Evolutionary conservation across 2,113 vertebrate species (phyloP).

Genomic region (Cottus gobio): DNA sequence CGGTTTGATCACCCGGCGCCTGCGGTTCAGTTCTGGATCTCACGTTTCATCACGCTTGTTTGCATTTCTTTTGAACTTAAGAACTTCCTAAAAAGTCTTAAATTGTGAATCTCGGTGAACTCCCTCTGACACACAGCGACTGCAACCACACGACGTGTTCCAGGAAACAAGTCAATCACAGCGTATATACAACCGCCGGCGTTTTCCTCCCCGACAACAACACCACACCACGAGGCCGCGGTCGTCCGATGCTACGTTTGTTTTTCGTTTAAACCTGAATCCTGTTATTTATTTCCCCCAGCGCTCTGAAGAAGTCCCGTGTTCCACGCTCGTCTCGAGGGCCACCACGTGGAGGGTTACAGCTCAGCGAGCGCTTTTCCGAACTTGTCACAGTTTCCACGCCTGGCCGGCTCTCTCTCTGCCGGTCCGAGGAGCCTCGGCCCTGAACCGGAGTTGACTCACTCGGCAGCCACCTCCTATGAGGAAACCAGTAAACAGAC

Average conservation of each 20-base stretch:
- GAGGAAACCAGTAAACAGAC: conserved; percentile 64
- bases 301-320: conserved; percentile 13
- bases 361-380: conserved; percentile 43
- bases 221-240: conserved; percentile 48
- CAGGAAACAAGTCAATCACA: conserved; percentile 45
- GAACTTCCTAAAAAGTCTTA: background rate
- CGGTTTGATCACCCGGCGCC: no score
- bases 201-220: conserved; percentile 31
- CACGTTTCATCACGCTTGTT: background rate
- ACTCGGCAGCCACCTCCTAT: background rate
- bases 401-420: conserved; percentile 21
- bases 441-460: conserved; percentile 7
- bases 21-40: no score
- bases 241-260: conserved; percentile 53
- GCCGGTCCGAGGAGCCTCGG: conserved; percentile 2
- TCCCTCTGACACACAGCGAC: conserved; percentile 33
- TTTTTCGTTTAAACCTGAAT: conserved; percentile 12
- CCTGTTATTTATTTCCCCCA: conserved; percentile 26
- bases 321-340: conserved; percentile 31
- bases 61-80: background rate
- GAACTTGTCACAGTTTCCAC: conserved; percentile 65
- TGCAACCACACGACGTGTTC: conserved; percentile 27
- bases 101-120: conserved; percentile 15
- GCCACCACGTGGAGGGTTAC: conserved; percentile 59
- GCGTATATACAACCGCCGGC: conserved; percentile 12